Evolutionary conservation across 2,888 invertebrate species (phyloP), one percentile per base, ranked within the genome.

Genomic region (Mythimna ferrago): DNA sequence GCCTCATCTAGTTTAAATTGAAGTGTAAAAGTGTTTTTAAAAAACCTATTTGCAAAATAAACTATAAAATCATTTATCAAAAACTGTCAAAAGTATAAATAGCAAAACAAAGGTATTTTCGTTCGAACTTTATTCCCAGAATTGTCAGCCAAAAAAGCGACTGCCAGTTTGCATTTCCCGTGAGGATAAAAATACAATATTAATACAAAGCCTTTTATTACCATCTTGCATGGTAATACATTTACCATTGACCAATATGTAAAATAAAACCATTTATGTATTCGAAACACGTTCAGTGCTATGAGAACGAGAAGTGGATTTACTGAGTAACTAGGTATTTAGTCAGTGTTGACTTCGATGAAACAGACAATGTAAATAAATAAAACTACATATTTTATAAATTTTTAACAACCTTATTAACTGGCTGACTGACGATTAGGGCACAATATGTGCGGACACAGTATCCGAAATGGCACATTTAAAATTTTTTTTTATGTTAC

Each of bases 171-270:
- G 60, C 68, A 66, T 66, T 81, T 81, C 63, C 71, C 63, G 58
- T 66, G 72, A 60, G 56, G 44, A n/a, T 77, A 54, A 48, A 66
- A 67, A 76, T 79, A 71, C 58, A 77, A 68, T 61, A 76, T 76
- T 56, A 54, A 51, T 48, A 66, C 54, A 63, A 71, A 81, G 57
- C 62, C 62, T 81, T 76, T 76, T 77, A 80, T 72, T 41, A n/a
- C 35, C 68, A 64, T 60, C 56, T 72, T 69, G 71, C 77, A 80
- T 77, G 82, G 21, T 77, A 77, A 80, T 71, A 57, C 64, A 53
- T 66, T 57, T n/a, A 65, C 58, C 56, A 71, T 66, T 81, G 82
- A 81, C 70, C 82, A 78, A 78, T 78, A 73, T 71, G 82, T 67
- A 68, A 53, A 67, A 58, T 32, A 54, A 64, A 60, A 53, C 62